Evolutionary conservation across 2,888 invertebrate genomes (phyloP).

Genomic region (Sabatieria punctata): DNA sequence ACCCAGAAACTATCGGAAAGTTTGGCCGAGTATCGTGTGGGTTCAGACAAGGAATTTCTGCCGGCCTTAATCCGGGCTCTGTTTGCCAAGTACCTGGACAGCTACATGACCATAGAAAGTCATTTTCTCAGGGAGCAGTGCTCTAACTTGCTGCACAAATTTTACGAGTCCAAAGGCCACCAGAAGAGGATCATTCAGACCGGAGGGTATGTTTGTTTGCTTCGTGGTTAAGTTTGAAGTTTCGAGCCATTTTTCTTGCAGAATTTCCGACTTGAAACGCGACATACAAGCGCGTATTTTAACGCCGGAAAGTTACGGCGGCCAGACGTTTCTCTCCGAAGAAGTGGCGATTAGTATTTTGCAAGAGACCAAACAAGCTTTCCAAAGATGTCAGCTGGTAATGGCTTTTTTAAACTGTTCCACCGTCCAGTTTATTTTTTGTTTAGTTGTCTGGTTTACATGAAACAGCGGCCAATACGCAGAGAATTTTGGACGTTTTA

Average conservation of each 20-base stretch:
- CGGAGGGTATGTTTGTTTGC: conserved; percentile 46
- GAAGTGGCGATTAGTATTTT: conserved; percentile 76
- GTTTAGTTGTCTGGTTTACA: conserved; percentile 53
- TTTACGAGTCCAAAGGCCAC: conserved; percentile 81
- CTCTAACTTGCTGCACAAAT: conserved; percentile 54
- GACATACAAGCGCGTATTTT: conserved; percentile 85
- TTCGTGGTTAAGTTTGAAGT: conserved; percentile 5
- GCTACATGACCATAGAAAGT: conserved; percentile 48
- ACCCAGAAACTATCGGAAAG: conserved; percentile 57
- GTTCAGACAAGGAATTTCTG: conserved; percentile 58
- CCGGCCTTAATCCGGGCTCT: conserved; percentile 59
- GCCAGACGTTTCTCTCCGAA: conserved; percentile 88
- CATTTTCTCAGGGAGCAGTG: conserved; percentile 61
- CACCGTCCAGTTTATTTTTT: neutral
- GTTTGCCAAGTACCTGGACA: conserved; percentile 56
- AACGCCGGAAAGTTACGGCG: conserved; percentile 84
- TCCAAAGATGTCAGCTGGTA: conserved; percentile 66
- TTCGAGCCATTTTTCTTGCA: conserved; percentile 26
- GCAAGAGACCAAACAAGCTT: conserved; percentile 64
- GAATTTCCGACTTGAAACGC: conserved; percentile 74
- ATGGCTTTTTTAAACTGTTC: conserved; percentile 13
- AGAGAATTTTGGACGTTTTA: conserved; percentile 56
- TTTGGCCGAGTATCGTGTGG: conserved; percentile 50
- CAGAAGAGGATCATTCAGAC: conserved; percentile 78
- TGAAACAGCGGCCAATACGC: conserved; percentile 55